Evolutionary conservation across 2,888 invertebrate genomes (phyloP).

Genomic region (Ametastegia equiseti): DNA sequence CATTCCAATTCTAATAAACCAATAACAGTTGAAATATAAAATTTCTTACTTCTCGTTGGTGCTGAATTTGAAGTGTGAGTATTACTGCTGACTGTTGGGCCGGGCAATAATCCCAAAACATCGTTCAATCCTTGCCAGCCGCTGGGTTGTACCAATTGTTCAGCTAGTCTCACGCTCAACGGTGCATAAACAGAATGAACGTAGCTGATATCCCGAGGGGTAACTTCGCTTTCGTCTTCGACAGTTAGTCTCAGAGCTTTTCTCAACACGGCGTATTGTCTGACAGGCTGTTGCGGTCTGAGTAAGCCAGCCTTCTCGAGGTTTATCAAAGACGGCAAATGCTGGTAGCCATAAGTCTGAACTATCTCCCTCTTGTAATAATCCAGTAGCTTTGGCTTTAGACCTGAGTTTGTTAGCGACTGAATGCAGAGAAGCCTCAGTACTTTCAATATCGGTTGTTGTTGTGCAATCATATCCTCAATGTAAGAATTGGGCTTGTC

Average conservation of each 20-base stretch:
- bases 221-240: slow-evolving; percentile 91
- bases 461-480: slow-evolving; percentile 94
- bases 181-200: slow-evolving; percentile 97
- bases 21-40: neutral
- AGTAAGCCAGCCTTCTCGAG: slow-evolving; percentile 92
- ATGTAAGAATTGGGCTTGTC: slow-evolving; percentile 93
- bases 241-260: slow-evolving; percentile 91
- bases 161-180: slow-evolving; percentile 90
- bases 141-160: slow-evolving; percentile 86
- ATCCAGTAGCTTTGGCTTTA: slow-evolving; percentile 91
- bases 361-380: slow-evolving; percentile 86
- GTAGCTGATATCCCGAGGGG: slow-evolving; percentile 92
- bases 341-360: slow-evolving; percentile 92
- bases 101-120: slow-evolving; percentile 89
- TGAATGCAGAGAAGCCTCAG: slow-evolving; percentile 95
- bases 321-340: slow-evolving; percentile 89
- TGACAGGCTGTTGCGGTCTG: slow-evolving; percentile 83
- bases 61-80: slow-evolving; percentile 55
- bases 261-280: slow-evolving; percentile 87
- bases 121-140: slow-evolving; percentile 91
- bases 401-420: slow-evolving; percentile 93
- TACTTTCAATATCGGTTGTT: slow-evolving; percentile 89
- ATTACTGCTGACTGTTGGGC: slow-evolving; percentile 79
- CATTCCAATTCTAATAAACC: slow-evolving; percentile 72
- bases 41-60: slow-evolving; percentile 53